Base-by-base conservation (phyloP, 2,113 vertebrate genomes). In the Thryonomys swinderianus region DNA sequence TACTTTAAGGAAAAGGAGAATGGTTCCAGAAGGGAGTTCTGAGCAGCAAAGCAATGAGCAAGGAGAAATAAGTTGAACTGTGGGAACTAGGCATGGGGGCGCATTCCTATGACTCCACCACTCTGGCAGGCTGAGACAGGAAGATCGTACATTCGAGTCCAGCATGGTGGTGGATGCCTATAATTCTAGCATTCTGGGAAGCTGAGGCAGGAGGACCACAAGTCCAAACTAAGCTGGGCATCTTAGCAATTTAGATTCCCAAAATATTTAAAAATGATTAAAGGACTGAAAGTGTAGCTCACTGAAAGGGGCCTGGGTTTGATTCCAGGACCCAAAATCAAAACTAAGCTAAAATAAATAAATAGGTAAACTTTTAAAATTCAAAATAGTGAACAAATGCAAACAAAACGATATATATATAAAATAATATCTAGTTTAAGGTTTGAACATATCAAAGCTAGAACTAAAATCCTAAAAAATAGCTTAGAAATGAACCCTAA, bases 391-490 rank as follows among this genome's bases (percentile, higher is more conserved):
- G 61, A 18, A 45, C 2, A 79, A 53, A 87, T 59, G 14, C 71
- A 45, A 78, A 51, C 30, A 51, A 51, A 51, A 76, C 30, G 48
- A 25, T 9, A 51, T 32, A 25, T 21, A 62, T 53, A 21, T 51
- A 51, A 69, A 74, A 51, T 51, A 74, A n/a, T 48, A 0, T 89
- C 48, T 61, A 53, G 37, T 0, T 61, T 40, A 85, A 90, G 3
- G 9, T 30, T 76, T 20, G 27, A 78, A 88, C 74, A 17, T 86
- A 81, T 48, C 9, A 34, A 34, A 78, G 27, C 3, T 23, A 78
- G 14, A 86, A 78, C 78, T 78, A 51, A 87, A 82, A 76, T 59
- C 37, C 42, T 93, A 69, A n/a, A 51, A 90, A 94, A 51, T 11
- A 80, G 20, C 67, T 23, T 61, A 25, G 67, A 76, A 67, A 45